These are phyloP conservation scores for Pteruthius melanotis DNA, from an alignment of 2,113 vertebrate species.

Conservation along the genomic window DNA sequence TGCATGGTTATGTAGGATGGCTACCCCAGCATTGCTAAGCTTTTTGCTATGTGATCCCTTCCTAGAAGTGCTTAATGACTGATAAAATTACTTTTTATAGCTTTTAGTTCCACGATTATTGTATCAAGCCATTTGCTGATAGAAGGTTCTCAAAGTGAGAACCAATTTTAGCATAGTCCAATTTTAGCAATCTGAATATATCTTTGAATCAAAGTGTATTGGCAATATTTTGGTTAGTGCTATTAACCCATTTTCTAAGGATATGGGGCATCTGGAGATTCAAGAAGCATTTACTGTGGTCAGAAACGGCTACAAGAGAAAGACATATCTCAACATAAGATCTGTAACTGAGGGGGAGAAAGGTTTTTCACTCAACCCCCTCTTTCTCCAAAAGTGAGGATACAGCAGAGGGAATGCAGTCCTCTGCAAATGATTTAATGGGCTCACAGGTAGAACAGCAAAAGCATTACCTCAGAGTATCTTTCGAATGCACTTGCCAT, in stretches of 20 bases:
- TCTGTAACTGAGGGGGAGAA: neutral
- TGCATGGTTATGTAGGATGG: neutral
- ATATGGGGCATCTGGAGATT: neutral
- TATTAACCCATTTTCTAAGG: conserved; percentile 1
- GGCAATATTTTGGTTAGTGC: neutral
- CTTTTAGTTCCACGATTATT: neutral
- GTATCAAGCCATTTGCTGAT: neutral
- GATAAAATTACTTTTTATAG: neutral
- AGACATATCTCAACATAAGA: neutral
- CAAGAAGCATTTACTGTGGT: neutral
- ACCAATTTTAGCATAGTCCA: neutral
- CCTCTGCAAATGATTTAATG: neutral
- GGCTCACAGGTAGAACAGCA: neutral
- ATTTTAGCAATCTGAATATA: neutral
- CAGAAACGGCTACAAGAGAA: neutral
- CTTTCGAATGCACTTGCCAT: neutral
- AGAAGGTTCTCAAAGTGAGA: neutral
- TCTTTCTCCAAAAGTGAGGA: neutral
- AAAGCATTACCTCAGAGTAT: neutral
- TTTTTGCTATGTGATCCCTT: neutral
- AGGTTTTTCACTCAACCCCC: neutral
- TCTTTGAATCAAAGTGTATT: neutral
- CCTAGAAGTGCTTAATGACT: neutral
- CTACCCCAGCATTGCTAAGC: neutral
- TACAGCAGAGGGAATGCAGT: neutral